Percentiles rank a stretch among this genome's conserved stretches.
Evolutionary conservation across 2,888 invertebrate genomes (phyloP).

Genomic region (Schrankia costaestrigalis): DNA sequence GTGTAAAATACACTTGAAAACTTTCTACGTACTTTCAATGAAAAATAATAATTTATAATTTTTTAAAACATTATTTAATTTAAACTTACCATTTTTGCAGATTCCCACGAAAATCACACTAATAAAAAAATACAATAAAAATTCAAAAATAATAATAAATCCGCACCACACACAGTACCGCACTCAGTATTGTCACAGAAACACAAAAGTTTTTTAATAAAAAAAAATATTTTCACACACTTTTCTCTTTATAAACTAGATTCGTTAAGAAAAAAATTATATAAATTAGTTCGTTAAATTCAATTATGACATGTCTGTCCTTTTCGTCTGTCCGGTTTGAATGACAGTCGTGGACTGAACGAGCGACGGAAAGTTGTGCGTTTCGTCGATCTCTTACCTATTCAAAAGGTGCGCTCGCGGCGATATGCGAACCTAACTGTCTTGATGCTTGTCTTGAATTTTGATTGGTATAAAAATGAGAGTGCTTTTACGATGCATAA

Average conservation of each 20-base stretch:
- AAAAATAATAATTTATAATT: too few species aligned
- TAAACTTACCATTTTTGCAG: constrained; percentile 65
- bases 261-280: constrained; percentile 27
- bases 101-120: constrained; percentile 39
- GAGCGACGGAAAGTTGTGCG: constrained; percentile 54
- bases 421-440: constrained; percentile 64
- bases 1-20: constrained; percentile 2
- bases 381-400: constrained; percentile 56
- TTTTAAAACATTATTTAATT: neutral
- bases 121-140: constrained; percentile 35
- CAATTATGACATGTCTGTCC: constrained; percentile 49
- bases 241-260: constrained; percentile 37
- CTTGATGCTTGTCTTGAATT: constrained; percentile 69
- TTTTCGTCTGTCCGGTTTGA: constrained; percentile 65
- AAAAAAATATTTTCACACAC: constrained; percentile 25
- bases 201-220: constrained; percentile 21
- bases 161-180: constrained; percentile 33
- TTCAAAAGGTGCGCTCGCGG: constrained; percentile 65
- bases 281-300: constrained; percentile 35
- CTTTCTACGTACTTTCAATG: constrained; percentile 34
- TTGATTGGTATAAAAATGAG: constrained; percentile 67
- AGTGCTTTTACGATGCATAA: constrained; percentile 48
- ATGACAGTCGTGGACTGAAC: constrained; percentile 75
- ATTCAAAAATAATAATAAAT: constrained; percentile 44
- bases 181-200: constrained; percentile 32